Evolutionary conservation across 2,113 vertebrate genomes (phyloP).

Genomic region (Lota lota): DNA sequence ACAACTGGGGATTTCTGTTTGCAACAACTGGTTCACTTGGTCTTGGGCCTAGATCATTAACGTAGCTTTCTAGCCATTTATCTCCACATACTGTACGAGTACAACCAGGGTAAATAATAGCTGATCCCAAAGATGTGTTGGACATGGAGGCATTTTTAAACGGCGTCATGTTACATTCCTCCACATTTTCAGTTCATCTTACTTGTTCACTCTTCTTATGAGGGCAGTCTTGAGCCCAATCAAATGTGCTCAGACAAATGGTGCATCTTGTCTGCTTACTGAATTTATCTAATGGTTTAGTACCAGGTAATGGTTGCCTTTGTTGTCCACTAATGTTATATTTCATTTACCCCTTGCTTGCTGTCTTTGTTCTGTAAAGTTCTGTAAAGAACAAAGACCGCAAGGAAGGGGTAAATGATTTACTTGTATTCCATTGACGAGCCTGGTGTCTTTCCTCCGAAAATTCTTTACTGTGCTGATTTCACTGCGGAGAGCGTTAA

Average conservation of each 20-base stretch:
- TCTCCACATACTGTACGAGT: constrained; percentile 20
- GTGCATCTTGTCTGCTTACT: constrained; percentile 8
- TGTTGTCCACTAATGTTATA: background rate
- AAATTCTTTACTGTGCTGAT: constrained; percentile 8
- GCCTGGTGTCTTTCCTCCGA: background rate
- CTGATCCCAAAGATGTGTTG: constrained; percentile 23
- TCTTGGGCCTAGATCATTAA: background rate
- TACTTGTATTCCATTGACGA: constrained; percentile 3
- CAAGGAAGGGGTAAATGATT: no score
- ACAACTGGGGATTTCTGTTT: constrained; percentile 7
- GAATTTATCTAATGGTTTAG: background rate
- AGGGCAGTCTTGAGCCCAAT: constrained; percentile 25
- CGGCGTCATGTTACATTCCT: constrained; percentile 13
- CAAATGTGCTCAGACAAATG: constrained; percentile 21
- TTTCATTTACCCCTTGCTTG: background rate
- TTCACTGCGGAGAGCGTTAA: constrained; percentile 1
- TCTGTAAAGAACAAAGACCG: no score
- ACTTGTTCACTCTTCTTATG: constrained; percentile 21
- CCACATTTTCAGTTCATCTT: constrained; percentile 15
- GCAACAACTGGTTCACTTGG: background rate
- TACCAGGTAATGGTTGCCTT: no score
- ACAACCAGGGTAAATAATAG: constrained; percentile 24
- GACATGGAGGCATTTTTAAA: constrained; percentile 11
- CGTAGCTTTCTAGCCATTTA: constrained; percentile 17
- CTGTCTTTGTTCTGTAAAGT: background rate